These are phyloP conservation scores for Syrista parreyssii DNA, from an alignment of 2,888 invertebrate genomes.

Conservation along the genomic window DNA sequence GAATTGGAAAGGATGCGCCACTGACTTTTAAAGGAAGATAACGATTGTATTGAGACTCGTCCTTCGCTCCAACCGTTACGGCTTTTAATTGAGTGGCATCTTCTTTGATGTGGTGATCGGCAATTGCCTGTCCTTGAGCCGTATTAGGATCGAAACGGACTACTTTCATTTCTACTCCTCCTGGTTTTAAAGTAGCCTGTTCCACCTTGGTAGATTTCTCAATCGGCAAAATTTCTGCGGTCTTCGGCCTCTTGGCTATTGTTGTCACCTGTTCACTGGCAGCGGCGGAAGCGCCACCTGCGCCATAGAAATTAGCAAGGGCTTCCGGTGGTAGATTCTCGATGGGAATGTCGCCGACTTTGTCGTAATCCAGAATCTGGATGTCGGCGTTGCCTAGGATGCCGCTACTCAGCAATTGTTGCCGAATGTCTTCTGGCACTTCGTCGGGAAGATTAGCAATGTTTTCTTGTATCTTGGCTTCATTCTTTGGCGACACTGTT, in stretches of 20 bases:
- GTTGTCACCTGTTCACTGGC: slow-evolving; percentile 77
- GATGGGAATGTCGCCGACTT: slow-evolving; percentile 86
- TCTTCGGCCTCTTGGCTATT: slow-evolving; percentile 68
- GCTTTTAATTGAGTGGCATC: slow-evolving; percentile 81
- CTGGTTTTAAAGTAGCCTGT: slow-evolving; percentile 65
- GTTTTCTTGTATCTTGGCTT: slow-evolving; percentile 66
- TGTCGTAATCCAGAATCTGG: slow-evolving; percentile 88
- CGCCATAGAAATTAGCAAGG: slow-evolving; percentile 85
- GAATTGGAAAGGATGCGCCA: slow-evolving; percentile 86
- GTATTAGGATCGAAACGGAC: slow-evolving; percentile 84
- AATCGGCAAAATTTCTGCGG: slow-evolving; percentile 21
- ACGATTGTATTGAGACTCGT: slow-evolving; percentile 78
- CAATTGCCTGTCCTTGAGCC: slow-evolving; percentile 77
- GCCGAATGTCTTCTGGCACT: slow-evolving; percentile 86
- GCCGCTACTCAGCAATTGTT: slow-evolving; percentile 85
- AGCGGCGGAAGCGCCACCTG: slow-evolving; percentile 82
- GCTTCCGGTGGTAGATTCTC: slow-evolving; percentile 88
- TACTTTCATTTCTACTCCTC: slow-evolving; percentile 85
- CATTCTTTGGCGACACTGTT: slow-evolving; percentile 68
- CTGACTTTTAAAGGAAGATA: slow-evolving; percentile 87
- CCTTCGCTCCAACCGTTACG: slow-evolving; percentile 72
- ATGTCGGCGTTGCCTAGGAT: slow-evolving; percentile 90
- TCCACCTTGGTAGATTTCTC: slow-evolving; percentile 41
- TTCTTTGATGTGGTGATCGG: slow-evolving; percentile 77
- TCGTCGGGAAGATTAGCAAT: slow-evolving; percentile 79